phyloP scores from a whole-genome alignment of 2,113 vertebrate species.

The Hassar affinis region DNA sequence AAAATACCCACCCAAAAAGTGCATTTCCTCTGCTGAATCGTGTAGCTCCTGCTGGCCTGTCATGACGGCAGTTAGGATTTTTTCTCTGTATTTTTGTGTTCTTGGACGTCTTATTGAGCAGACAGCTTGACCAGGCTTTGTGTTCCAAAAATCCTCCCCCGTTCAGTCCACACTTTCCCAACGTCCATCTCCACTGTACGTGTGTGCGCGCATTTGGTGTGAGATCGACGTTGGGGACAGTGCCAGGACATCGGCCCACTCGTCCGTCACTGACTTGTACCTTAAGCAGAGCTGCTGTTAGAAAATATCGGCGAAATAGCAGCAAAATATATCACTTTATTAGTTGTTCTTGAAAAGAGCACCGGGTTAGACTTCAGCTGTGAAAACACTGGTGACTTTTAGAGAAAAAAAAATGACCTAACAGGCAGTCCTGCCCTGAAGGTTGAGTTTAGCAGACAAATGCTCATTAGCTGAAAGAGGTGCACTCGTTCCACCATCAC shows the following conservation, averaged over 20 bases:
- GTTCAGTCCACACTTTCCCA: conserved; percentile 80
- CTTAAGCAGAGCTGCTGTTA: conserved; percentile 41
- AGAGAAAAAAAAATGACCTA: conserved; percentile 2
- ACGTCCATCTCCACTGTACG: conserved; percentile 77
- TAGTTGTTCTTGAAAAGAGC: not conserved
- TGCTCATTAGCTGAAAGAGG: conserved; percentile 34
- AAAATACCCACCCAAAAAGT: not conserved
- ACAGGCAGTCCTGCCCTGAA: not conserved
- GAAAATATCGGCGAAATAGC: not conserved
- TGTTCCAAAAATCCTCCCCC: conserved; percentile 82
- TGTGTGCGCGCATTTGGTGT: conserved; percentile 53
- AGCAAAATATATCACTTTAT: conserved; percentile 1
- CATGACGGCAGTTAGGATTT: conserved; percentile 19
- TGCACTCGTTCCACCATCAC: conserved; percentile 34
- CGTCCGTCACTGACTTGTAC: conserved; percentile 50
- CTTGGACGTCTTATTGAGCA: conserved; percentile 78
- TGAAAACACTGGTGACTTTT: conserved; percentile 6
- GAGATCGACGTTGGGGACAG: conserved; percentile 54
- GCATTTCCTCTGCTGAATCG: conserved; percentile 1
- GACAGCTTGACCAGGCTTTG: conserved; percentile 81
- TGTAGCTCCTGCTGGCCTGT: conserved; percentile 13
- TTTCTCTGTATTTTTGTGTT: conserved; percentile 65
- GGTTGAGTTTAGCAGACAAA: conserved; percentile 17
- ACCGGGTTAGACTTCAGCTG: not conserved
- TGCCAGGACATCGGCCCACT: conserved; percentile 57